Conservation (phyloP, 2,113 vertebrate species). For the Chloroceryle aenea region DNA sequence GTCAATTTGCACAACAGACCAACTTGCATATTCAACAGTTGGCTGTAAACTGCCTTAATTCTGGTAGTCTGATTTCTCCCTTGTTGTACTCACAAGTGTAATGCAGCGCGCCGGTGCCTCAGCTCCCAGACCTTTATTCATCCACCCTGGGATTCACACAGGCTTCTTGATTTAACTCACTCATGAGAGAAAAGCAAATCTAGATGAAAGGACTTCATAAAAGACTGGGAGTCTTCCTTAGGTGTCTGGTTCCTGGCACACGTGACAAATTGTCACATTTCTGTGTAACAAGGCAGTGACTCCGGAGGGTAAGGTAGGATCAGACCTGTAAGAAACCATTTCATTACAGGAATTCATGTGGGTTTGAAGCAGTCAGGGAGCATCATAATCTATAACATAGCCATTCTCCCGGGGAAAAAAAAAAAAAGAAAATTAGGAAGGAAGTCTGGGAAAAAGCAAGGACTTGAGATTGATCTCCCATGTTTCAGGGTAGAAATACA, state of each 20-base stretch:
- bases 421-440: background rate
- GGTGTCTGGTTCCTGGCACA: background rate
- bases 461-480: background rate
- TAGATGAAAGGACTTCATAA: background rate
- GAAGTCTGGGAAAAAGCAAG: background rate
- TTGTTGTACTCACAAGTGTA: background rate
- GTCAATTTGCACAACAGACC: background rate
- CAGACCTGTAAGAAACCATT: background rate
- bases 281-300: background rate
- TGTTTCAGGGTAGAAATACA: background rate
- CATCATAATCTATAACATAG: background rate
- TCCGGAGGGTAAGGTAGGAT: background rate
- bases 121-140: background rate
- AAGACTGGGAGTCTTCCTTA: background rate
- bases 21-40: background rate
- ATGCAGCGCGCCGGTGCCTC: background rate
- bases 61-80: background rate
- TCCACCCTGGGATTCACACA: background rate
- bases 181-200: background rate
- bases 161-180: background rate
- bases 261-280: background rate
- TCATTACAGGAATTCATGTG: background rate
- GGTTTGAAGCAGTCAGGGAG: background rate
- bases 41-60: background rate
- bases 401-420: background rate